Base-by-base conservation (phyloP, 1,140 invertebrate species). In the Drosophila arawakana region DNA sequence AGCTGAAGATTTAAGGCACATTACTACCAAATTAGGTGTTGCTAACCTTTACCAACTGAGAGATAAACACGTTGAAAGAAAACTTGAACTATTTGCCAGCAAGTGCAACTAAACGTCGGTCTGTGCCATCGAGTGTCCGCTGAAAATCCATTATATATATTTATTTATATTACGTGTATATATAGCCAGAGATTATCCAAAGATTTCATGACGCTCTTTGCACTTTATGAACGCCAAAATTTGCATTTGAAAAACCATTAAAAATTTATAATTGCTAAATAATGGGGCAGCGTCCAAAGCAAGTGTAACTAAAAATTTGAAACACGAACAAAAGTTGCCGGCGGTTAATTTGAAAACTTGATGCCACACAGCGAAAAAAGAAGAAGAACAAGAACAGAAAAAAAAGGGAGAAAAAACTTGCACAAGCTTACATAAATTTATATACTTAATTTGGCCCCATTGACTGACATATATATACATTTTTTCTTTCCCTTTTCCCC, bases 201-300 rank as follows among this genome's bases (percentile, higher is more conserved):
- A 67, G 61, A 81, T 69, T 81, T 81, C 66, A 58, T 39, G 37
- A 65, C 68, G 44, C 43, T 52, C 44, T 69, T 80, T 73, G 47
- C 47, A 65, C 60, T 76, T 85, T 73, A 76, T 82, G 80, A 68
- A 66, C 60, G 59, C 49, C 62, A 82, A 30, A 30, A 82, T 81
- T 86, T 82, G 65, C 72, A 86, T 82, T 83, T 69, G 68, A 57
- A 79, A 83, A 70, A 76, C 73, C 62, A 78, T 88, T 88, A 80
- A 88, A 80, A 89, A 80, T 78, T 70, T 73, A 63, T 89, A 80
- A 88, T 80, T 80, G 80, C 57, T 78, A 73, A 72, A 80, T 88
- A 77, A 86, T 88, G 83, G 69, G 68, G 49, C 71, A 54, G 57
- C 30, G 15, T 15, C 54, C 7, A 34, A 54, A 41, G 11, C 18